Evolutionary conservation across 2,797 vertebrate species (phyloP), one percentile per base, ranked within the genome.

Genomic region (Scarus forsteni): DNA sequence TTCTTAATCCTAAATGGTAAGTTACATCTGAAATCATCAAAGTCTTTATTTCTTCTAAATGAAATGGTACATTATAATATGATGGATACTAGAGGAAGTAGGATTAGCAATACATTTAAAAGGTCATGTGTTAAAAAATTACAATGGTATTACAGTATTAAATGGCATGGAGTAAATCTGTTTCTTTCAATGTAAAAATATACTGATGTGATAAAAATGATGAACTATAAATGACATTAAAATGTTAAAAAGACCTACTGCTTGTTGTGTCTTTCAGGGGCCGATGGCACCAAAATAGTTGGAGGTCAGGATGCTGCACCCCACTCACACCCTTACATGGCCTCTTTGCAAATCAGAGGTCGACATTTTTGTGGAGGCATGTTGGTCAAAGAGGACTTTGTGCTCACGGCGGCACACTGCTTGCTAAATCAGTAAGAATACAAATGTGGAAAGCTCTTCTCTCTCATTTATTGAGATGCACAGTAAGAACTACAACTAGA

Each of bases 361-460:
- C 10, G 0, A 5, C 85, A 85, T 53, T 1, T 3, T 5, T 93
- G 92, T 53, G 92, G 92, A 0, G 92, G 90, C 2, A 59, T 58
- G 4, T 83, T 93, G 58, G 51, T 93, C 60, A 81, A 55, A 50
- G 80, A 85, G 55, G 77, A 93, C 81, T 92, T 91, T 64, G 88
- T 93, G 70, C 86, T 93, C 69, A 93, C 92, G 12, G 92, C 90
- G 45, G 92, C 92, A 53, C 92, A 93, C 18, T 93, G 92, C 71
- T 1, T 36, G 54, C 12, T 61, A 45, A 0, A 0, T 0, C 0
- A 0, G 92, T 92, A 82, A 88, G 87, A 58, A 34, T 35, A 16
- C 1, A 55, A 57, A 48, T 46, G 34, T 3, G 3, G 15, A 0
- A 12, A 2, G 0, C 10, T 9, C 27, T 5, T 12, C 10, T 16